Percentiles rank a stretch among this genome's conserved stretches.
Conservation (phyloP, 2,113 vertebrate species). For the Aviceda subcristata region DNA sequence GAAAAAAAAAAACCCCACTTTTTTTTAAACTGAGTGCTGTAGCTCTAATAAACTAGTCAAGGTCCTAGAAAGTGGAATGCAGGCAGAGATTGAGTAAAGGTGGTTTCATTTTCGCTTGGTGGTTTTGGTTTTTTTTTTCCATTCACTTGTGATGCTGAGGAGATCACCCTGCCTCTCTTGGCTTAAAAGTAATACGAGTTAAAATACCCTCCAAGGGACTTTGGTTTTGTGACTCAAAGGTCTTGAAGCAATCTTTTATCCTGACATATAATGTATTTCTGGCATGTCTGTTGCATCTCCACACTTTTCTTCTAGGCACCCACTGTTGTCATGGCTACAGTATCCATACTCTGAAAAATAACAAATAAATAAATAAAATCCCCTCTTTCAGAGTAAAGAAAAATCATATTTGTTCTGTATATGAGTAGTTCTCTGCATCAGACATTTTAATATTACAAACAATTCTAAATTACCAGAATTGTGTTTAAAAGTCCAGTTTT, state of each 20-base stretch:
- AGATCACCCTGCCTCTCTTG: neutral
- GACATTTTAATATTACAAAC: neutral
- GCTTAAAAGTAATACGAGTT: neutral
- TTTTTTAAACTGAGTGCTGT: rapidly evolving
- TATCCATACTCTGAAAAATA: neutral
- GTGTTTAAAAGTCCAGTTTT: neutral
- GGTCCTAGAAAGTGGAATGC: neutral
- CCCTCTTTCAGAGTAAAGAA: neutral
- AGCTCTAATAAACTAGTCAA: neutral
- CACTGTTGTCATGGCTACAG: conserved; percentile 17
- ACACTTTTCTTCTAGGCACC: neutral
- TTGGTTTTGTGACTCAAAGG: neutral
- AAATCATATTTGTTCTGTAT: neutral
- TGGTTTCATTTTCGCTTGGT: neutral
- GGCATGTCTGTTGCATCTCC: neutral
- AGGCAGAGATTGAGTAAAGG: neutral
- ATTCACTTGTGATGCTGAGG: neutral
- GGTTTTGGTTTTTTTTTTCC: neutral
- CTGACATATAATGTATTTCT: neutral
- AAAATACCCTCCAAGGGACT: neutral
- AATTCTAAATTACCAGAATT: neutral
- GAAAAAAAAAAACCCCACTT: rapidly evolving
- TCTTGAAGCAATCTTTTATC: neutral
- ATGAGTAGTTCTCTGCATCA: neutral
- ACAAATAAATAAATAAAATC: neutral